These are phyloP conservation scores for Megalopta genalis DNA, from an alignment of 1,140 invertebrate genomes.

Conservation along the genomic window DNA sequence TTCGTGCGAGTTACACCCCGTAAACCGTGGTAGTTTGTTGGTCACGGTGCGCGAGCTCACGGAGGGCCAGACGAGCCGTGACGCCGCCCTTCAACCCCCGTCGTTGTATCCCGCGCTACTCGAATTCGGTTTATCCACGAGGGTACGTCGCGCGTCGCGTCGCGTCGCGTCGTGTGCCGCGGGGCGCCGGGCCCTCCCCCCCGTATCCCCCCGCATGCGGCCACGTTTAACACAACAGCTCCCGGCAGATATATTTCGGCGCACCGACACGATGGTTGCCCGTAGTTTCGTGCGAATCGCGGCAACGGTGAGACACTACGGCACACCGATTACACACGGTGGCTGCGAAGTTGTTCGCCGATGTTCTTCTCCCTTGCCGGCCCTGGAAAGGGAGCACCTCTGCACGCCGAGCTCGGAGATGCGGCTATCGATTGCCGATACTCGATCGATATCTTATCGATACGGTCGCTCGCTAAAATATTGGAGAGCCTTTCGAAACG, in stretches of 20 bases:
- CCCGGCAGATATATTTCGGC: constrained; percentile 10
- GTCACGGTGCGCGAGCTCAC: constrained; percentile 69
- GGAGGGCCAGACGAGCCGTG: constrained; percentile 64
- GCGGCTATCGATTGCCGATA: too few species aligned
- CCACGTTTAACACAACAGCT: constrained; percentile 23
- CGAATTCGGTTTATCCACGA: constrained; percentile 22
- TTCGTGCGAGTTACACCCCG: constrained; percentile 58
- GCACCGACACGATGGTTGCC: not conserved
- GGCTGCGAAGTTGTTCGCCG: too few species aligned
- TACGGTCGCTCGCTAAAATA: too few species aligned
- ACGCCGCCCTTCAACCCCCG: constrained; percentile 15
- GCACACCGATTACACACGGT: too few species aligned
- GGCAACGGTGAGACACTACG: constrained; percentile 1
- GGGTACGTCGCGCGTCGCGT: not conserved
- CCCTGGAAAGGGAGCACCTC: too few species aligned
- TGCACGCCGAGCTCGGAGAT: too few species aligned
- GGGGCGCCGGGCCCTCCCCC: not conserved
- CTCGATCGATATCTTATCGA: too few species aligned
- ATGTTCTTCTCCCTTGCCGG: too few species aligned
- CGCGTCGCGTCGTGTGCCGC: too few species aligned
- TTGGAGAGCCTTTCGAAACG: too few species aligned
- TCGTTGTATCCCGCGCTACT: constrained; percentile 7
- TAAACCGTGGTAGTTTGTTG: constrained; percentile 69
- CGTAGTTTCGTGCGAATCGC: constrained; percentile 11
- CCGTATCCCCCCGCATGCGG: not conserved